phyloP scores from a whole-genome alignment of 2,113 vertebrate genomes.

The Lathamus discolor region DNA sequence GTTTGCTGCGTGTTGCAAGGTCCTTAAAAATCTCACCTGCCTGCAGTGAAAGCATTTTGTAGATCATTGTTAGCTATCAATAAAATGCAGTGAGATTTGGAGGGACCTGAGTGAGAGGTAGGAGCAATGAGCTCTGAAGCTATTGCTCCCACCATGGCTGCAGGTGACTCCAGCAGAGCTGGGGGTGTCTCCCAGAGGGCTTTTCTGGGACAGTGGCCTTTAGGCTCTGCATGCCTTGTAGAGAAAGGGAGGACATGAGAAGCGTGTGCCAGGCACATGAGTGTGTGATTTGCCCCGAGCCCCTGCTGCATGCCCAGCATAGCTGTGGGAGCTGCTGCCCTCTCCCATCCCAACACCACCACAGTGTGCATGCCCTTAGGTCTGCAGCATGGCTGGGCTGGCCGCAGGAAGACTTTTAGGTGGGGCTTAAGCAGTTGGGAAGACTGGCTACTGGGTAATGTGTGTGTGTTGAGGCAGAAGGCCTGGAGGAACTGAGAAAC shows the following conservation, averaged over 20 bases:
- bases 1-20: background rate
- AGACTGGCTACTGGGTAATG: background rate
- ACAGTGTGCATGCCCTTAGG: fast-evolving
- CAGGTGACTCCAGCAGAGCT: background rate
- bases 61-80: background rate
- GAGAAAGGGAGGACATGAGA: background rate
- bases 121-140: background rate
- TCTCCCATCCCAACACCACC: background rate
- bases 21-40: background rate
- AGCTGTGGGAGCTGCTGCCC: background rate
- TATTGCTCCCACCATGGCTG: fast-evolving
- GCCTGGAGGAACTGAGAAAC: background rate
- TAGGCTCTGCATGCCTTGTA: background rate
- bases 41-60: background rate
- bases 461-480: background rate
- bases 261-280: background rate
- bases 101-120: background rate
- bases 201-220: background rate
- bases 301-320: fast-evolving
- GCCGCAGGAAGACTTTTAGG: background rate
- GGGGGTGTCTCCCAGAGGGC: fast-evolving
- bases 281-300: background rate
- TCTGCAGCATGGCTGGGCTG: fast-evolving
- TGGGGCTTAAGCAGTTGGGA: background rate
- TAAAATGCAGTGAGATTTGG: background rate